phyloP scores from a whole-genome alignment of 2,888 invertebrate species.

The Agriopis leucophaearia region DNA sequence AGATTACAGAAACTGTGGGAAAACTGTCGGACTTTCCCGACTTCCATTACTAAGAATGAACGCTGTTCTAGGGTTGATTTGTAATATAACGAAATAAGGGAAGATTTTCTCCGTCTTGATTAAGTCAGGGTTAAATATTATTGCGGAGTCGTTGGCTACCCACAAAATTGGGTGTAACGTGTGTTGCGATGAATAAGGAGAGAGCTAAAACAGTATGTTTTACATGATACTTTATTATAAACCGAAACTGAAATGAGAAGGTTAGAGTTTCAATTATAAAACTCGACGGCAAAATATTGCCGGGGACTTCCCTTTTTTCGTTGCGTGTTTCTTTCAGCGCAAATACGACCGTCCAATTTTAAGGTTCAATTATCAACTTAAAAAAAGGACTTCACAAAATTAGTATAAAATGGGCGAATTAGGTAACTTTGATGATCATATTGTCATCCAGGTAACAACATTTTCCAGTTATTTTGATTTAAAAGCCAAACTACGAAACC shows the following conservation, averaged over 20 bases:
- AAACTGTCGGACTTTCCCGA: constrained; percentile 32
- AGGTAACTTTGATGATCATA: too few relatives aligned
- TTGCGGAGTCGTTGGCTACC: constrained; percentile 15
- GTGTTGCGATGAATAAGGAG: constrained; percentile 5
- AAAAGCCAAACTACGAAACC: too few relatives aligned
- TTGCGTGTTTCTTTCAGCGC: too few relatives aligned
- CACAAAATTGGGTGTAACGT: constrained; percentile 21
- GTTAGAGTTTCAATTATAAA: too few relatives aligned
- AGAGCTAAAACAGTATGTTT: background rate
- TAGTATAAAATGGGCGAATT: too few relatives aligned
- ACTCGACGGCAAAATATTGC: too few relatives aligned
- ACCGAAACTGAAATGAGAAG: background rate
- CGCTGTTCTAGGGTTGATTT: constrained; percentile 35
- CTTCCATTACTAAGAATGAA: constrained; percentile 37
- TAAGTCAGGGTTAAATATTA: constrained; percentile 34
- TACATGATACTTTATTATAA: background rate
- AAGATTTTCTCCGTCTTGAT: constrained; percentile 30
- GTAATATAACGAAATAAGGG: constrained; percentile 35
- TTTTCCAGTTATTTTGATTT: too few relatives aligned
- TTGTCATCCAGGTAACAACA: too few relatives aligned
- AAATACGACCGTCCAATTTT: too few relatives aligned
- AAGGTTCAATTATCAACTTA: too few relatives aligned
- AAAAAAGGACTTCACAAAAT: too few relatives aligned
- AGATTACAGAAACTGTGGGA: constrained; percentile 31
- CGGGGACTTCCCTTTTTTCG: too few relatives aligned